phyloP scores from a whole-genome alignment of 2,113 vertebrate species.

The Cryptomyrus ogoouensis region DNA sequence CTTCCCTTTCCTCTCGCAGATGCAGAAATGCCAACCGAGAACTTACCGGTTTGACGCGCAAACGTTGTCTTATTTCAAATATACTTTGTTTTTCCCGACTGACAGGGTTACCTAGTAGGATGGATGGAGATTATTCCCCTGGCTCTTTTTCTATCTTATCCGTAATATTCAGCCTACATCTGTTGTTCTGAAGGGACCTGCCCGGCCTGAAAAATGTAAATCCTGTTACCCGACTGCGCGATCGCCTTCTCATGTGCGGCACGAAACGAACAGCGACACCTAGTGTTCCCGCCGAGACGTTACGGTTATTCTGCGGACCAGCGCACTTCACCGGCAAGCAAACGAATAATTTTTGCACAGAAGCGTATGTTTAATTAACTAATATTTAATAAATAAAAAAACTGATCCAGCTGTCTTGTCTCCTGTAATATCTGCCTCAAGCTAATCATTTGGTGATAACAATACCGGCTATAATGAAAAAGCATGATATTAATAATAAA shows the following conservation, averaged over 20 bases:
- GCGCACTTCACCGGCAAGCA: background rate
- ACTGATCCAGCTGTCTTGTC: background rate
- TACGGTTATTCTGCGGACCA: background rate
- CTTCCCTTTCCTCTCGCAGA: constrained; percentile 13
- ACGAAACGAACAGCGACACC: constrained; percentile 26
- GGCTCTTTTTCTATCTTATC: constrained; percentile 44
- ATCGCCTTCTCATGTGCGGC: background rate
- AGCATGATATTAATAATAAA: background rate
- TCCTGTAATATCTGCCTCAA: background rate
- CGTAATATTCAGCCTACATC: constrained; percentile 16
- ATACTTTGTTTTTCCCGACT: constrained; percentile 48
- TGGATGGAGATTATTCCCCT: constrained; percentile 63
- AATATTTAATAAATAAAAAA: constrained; percentile 2
- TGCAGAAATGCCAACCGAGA: background rate
- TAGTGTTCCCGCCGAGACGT: background rate
- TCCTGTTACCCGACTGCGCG: constrained; percentile 17
- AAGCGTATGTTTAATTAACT: background rate
- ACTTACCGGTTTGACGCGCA: constrained; percentile 57
- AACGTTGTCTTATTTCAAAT: constrained; percentile 37
- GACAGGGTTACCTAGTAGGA: constrained; percentile 47
- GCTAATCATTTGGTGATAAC: background rate
- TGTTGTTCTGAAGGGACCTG: constrained; percentile 26
- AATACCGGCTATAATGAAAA: background rate
- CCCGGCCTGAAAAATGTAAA: constrained; percentile 29
- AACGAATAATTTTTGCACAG: background rate